Conservation (phyloP, 1,140 invertebrate species). For the Drosophila virilis region DNA sequence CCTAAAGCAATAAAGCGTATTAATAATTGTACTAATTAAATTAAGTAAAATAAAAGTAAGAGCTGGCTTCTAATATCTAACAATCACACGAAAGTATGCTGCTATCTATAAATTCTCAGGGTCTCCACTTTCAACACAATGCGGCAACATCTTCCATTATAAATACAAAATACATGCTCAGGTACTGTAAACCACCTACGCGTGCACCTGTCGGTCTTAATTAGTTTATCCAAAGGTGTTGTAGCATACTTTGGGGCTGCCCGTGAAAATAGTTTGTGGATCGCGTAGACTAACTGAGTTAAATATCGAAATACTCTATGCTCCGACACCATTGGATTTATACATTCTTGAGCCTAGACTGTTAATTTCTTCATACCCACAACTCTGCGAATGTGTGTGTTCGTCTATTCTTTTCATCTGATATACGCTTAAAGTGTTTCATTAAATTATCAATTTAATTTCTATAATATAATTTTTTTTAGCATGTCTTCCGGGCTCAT, state of each 20-base stretch:
- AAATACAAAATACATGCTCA: neutral
- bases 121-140: neutral
- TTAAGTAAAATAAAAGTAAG: no score
- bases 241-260: conserved; percentile 32
- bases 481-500: conserved; percentile 84
- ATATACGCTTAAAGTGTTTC: neutral
- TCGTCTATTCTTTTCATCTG: neutral
- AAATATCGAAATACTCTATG: no score
- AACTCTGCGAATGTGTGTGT: no score
- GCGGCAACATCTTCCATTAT: neutral
- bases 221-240: neutral
- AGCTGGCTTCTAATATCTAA: no score
- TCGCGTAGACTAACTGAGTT: neutral
- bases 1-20: no score
- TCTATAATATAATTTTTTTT: conserved; percentile 30
- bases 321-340: no score
- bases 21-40: no score
- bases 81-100: no score
- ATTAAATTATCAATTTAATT: neutral
- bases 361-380: no score
- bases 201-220: neutral
- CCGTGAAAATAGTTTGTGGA: neutral
- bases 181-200: neutral
- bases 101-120: no score
- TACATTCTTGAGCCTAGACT: no score